Evolutionary conservation across 2,113 vertebrate genomes (phyloP).

Genomic region (Neolamprologus sp.): DNA sequence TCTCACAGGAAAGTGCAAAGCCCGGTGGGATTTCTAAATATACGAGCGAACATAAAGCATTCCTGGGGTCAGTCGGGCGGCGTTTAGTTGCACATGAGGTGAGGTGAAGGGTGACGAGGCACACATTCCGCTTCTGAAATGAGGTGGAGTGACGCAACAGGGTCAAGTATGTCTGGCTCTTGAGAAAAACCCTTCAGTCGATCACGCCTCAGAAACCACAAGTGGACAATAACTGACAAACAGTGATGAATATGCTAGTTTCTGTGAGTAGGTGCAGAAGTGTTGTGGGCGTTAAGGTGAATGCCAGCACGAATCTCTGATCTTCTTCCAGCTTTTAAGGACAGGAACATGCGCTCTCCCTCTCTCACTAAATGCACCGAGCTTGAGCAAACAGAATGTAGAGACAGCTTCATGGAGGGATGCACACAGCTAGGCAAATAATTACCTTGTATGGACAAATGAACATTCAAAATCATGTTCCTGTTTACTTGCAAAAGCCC

Average conservation of each 20-base stretch:
- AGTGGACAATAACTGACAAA: background rate
- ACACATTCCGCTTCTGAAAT: slow-evolving; percentile 3
- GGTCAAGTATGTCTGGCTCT: background rate
- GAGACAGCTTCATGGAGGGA: background rate
- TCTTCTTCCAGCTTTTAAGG: background rate
- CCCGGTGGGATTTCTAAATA: slow-evolving; percentile 44
- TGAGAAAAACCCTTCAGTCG: background rate
- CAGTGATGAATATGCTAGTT: background rate
- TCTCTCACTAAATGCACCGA: background rate
- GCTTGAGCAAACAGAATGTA: background rate
- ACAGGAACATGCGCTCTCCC: background rate
- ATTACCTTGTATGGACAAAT: slow-evolving; percentile 25
- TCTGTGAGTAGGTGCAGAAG: background rate
- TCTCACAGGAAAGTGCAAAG: slow-evolving; percentile 8
- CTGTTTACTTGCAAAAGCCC: slow-evolving; percentile 46
- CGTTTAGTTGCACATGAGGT: slow-evolving; percentile 18
- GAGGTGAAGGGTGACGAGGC: background rate
- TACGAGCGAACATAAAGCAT: slow-evolving; percentile 33
- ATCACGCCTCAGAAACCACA: background rate
- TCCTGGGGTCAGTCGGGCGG: slow-evolving; percentile 2
- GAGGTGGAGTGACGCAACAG: slow-evolving; percentile 1
- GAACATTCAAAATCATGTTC: slow-evolving; percentile 31
- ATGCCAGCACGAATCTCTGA: background rate
- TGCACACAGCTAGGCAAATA: background rate
- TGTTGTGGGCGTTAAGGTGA: background rate